Evolutionary conservation across 2,797 vertebrate species (phyloP).

Genomic region (Lateolabrax maculatus): DNA sequence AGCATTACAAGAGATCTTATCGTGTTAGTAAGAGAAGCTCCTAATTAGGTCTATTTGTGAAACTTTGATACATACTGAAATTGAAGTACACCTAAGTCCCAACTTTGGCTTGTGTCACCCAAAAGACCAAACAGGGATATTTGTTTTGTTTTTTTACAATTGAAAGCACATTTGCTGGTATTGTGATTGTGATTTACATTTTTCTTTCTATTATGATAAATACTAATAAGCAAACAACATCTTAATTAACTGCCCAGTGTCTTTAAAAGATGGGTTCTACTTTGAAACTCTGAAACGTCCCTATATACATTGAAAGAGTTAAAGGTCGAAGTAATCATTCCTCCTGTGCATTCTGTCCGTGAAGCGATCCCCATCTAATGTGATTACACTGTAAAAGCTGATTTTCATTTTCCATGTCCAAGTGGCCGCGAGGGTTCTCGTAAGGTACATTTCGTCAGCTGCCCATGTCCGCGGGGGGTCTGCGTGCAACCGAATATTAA

Average conservation of each 20-base stretch:
- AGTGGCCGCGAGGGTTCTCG: neutral
- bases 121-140: neutral
- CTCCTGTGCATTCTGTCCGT: neutral
- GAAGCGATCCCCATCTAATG: neutral
- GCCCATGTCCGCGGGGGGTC: neutral
- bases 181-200: neutral
- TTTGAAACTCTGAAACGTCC: neutral
- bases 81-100: constrained; percentile 27
- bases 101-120: constrained; percentile 19
- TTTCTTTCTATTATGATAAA: neutral
- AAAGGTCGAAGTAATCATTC: neutral
- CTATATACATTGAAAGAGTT: neutral
- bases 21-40: constrained; percentile 36
- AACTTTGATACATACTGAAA: constrained; percentile 46
- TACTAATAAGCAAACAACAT: neutral
- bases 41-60: constrained; percentile 60
- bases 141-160: neutral
- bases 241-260: neutral
- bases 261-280: neutral
- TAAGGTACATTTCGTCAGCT: neutral
- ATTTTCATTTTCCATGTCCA: neutral
- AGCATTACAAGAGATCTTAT: constrained; percentile 51
- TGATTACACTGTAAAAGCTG: neutral
- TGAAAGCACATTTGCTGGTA: constrained; percentile 4
- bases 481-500: neutral